Percentiles rank a stretch among this genome's conserved stretches.
Conservation (phyloP, 2,797 vertebrate species). For the Ptychobarbus kaznakovi region DNA sequence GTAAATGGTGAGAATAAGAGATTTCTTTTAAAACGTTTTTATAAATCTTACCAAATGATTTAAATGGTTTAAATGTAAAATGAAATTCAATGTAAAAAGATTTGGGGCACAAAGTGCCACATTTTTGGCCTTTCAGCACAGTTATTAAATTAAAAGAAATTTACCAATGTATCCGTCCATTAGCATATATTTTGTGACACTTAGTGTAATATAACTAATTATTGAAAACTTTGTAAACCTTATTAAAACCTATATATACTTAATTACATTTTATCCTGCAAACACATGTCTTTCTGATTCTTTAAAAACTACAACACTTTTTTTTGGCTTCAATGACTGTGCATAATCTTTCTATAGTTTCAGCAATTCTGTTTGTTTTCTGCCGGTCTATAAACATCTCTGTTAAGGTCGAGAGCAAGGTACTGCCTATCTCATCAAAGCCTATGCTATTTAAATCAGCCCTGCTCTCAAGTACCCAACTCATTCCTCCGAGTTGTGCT, state of each 20-base stretch:
- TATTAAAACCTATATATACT: neutral
- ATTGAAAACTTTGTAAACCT: neutral
- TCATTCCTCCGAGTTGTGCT: constrained; percentile 49
- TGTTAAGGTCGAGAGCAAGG: constrained; percentile 24
- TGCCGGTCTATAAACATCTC: constrained; percentile 27
- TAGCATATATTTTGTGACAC: neutral
- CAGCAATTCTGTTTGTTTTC: constrained; percentile 19
- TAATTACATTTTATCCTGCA: neutral
- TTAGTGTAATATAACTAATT: neutral
- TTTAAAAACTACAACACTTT: neutral
- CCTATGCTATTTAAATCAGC: constrained; percentile 37
- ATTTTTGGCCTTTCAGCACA: neutral
- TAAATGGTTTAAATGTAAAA: neutral
- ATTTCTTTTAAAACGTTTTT: neutral
- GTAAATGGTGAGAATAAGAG: neutral
- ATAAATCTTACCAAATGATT: neutral
- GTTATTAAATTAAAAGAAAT: neutral
- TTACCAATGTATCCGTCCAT: neutral
- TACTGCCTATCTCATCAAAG: constrained; percentile 37
- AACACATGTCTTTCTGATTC: neutral
- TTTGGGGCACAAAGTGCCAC: neutral
- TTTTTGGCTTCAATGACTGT: constrained; percentile 15
- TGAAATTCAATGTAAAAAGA: neutral
- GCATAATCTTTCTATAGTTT: constrained; percentile 17
- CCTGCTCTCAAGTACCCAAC: constrained; percentile 38